A percentile compares a stretch with the other conserved stretches of the same genome.
Evolutionary conservation across 2,797 vertebrate genomes (phyloP).

Genomic region (Delichon dasypus): DNA sequence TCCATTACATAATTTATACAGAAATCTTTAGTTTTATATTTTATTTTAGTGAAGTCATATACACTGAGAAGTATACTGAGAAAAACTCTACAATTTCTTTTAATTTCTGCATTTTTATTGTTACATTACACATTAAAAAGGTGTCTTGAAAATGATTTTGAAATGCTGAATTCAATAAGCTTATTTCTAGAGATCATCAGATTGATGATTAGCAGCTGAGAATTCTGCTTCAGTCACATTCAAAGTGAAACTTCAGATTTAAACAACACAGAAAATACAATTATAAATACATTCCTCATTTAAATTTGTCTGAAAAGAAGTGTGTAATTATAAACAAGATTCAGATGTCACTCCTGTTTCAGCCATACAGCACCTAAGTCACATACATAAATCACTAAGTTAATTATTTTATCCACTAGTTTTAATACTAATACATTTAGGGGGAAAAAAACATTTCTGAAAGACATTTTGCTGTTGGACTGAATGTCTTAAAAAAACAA

Average conservation of each 20-base stretch:
- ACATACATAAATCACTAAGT: neutral
- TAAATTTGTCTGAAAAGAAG: neutral
- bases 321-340: neutral
- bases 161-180: neutral
- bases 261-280: neutral
- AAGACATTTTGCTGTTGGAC: neutral
- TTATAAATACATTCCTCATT: neutral
- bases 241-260: neutral
- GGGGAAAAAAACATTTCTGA: neutral
- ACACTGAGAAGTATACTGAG: neutral
- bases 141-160: neutral
- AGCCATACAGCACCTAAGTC: neutral
- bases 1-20: neutral
- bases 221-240: neutral
- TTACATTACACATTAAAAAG: neutral
- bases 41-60: neutral
- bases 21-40: neutral
- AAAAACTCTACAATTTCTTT: neutral
- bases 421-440: neutral
- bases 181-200: neutral
- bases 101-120: neutral
- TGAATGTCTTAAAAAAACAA: neutral
- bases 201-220: neutral
- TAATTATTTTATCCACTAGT: neutral
- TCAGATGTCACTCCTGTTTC: neutral